Conservation (phyloP, 2,888 invertebrate species). For the Drosophila nr. medialis region DNA sequence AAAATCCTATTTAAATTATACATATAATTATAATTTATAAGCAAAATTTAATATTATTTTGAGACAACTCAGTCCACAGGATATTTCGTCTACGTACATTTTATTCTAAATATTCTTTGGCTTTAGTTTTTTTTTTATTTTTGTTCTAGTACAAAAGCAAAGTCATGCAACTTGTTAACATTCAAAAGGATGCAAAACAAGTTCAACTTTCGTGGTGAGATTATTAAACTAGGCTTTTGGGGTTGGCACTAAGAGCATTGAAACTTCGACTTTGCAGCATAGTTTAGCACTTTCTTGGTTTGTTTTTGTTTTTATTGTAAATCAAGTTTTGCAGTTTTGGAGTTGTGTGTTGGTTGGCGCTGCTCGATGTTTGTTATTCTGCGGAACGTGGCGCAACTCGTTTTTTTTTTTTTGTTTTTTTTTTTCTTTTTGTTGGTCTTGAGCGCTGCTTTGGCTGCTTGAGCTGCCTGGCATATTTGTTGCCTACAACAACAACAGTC, state of each 20-base stretch:
- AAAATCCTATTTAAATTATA: not conserved
- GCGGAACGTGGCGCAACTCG: conserved; percentile 74
- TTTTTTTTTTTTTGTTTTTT: conserved; percentile 56
- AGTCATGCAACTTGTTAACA: conserved; percentile 1
- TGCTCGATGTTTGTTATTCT: conserved; percentile 74
- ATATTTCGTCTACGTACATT: not conserved
- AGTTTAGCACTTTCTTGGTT: conserved; percentile 22
- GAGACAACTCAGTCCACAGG: not conserved
- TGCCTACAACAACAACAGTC: conserved; percentile 55
- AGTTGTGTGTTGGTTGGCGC: conserved; percentile 42
- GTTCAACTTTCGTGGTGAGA: conserved; percentile 13
- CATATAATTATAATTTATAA: not conserved
- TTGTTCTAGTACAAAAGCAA: not conserved
- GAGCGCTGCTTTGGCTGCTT: conserved; percentile 45
- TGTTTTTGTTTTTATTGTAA: conserved; percentile 55
- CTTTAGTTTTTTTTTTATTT: not conserved
- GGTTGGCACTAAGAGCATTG: conserved; percentile 39
- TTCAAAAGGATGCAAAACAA: conserved; percentile 4
- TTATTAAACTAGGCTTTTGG: conserved; percentile 22
- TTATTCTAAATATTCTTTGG: not conserved
- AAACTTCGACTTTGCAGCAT: conserved; percentile 48
- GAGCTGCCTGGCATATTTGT: conserved; percentile 74
- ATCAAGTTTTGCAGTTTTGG: conserved; percentile 75
- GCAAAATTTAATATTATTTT: not conserved
- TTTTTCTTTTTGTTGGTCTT: conserved; percentile 53